Percentiles rank a stretch among this genome's conserved stretches.
Evolutionary conservation across 2,113 vertebrate species (phyloP).

Genomic region (Pagrus major): DNA sequence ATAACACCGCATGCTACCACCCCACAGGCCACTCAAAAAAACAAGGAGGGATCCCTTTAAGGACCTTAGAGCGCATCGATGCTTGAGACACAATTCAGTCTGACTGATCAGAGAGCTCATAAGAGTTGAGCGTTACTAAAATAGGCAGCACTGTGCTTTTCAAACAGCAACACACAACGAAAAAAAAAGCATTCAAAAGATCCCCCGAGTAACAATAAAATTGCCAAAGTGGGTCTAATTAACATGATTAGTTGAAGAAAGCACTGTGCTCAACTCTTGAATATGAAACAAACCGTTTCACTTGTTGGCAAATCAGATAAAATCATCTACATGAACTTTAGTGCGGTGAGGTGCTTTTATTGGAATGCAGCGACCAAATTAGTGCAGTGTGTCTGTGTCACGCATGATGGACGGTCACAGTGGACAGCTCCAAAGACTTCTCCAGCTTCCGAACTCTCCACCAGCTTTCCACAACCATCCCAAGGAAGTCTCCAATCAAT

Average conservation of each 20-base stretch:
- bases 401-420: constrained; percentile 58
- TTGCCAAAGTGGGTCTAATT: constrained; percentile 75
- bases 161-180: constrained; percentile 63
- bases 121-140: constrained; percentile 40
- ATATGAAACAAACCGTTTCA: constrained; percentile 61
- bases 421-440: constrained; percentile 33
- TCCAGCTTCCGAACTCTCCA: constrained; percentile 6
- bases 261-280: constrained; percentile 47
- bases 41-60: constrained; percentile 39
- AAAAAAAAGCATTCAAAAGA: constrained; percentile 59
- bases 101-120: constrained; percentile 50
- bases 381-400: constrained; percentile 57
- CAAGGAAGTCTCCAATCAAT: constrained; percentile 72
- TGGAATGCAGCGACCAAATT: constrained; percentile 52
- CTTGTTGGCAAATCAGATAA: constrained; percentile 59
- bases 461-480: constrained; percentile 34
- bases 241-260: constrained; percentile 66
- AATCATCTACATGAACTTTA: neutral
- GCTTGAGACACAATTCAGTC: constrained; percentile 24
- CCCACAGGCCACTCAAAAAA: constrained; percentile 40
- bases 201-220: constrained; percentile 69
- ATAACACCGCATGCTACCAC: constrained; percentile 19
- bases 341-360: constrained; percentile 12
- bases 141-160: constrained; percentile 53
- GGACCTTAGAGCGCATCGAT: constrained; percentile 31